These are phyloP conservation scores for Gallinago undulata DNA, from an alignment of 2,113 vertebrate genomes.

Conservation along the genomic window DNA sequence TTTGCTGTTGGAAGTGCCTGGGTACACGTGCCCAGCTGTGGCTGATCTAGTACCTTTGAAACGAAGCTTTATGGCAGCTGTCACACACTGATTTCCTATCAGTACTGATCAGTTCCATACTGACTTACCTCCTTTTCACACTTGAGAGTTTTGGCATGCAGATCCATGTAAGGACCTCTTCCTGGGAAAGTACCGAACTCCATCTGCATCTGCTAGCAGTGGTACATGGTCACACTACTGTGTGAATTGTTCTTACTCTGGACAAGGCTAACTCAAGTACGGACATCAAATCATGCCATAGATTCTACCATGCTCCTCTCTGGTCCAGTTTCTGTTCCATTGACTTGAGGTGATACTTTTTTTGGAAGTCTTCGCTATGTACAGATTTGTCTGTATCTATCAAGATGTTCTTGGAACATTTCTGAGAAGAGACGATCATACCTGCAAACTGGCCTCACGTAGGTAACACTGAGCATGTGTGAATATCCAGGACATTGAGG, in stretches of 20 bases:
- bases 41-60: constrained; percentile 25
- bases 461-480: constrained; percentile 52
- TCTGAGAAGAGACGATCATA: constrained; percentile 44
- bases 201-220: constrained; percentile 52
- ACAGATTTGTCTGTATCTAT: constrained; percentile 22
- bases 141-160: constrained; percentile 13
- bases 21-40: constrained; percentile 13
- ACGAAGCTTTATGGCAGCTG: not conserved
- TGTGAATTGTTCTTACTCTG: constrained; percentile 57
- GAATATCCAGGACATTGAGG: constrained; percentile 52
- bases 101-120: constrained; percentile 29
- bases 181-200: constrained; percentile 49
- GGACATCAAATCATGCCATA: constrained; percentile 47
- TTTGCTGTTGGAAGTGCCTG: constrained; percentile 8
- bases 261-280: constrained; percentile 43
- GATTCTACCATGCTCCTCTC: constrained; percentile 30
- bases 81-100: not conserved
- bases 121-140: constrained; percentile 31
- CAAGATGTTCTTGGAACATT: constrained; percentile 60
- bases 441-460: constrained; percentile 25
- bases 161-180: constrained; percentile 44
- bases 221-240: constrained; percentile 53
- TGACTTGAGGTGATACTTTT: constrained; percentile 40
- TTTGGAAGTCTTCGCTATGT: constrained; percentile 35
- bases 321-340: constrained; percentile 42